A percentile compares a stretch with the other conserved stretches of the same genome.
phyloP scores from a whole-genome alignment of 2,113 vertebrate genomes.

The Gorsachius goisagi region DNA sequence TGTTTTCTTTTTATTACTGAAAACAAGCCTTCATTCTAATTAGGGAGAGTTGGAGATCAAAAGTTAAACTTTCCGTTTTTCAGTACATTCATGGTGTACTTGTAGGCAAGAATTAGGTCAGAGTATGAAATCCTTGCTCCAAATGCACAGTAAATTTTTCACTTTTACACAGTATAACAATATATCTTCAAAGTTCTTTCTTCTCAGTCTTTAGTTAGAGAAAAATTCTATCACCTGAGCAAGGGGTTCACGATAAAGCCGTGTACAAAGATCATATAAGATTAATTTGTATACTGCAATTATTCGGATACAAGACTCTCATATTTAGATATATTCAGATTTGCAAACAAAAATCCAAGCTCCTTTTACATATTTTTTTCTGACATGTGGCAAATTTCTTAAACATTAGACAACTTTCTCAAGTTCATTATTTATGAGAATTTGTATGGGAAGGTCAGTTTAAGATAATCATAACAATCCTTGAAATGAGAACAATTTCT shows the following conservation, averaged over 20 bases:
- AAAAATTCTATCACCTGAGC: not conserved
- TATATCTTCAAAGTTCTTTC: not conserved
- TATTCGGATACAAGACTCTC: not conserved
- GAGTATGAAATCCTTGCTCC: not conserved
- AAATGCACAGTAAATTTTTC: not conserved
- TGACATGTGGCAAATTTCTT: not conserved
- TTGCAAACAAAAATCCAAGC: not conserved
- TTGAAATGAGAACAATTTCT: not conserved
- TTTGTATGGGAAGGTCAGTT: not conserved
- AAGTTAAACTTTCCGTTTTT: not conserved
- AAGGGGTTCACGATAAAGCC: not conserved
- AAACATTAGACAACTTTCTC: not conserved
- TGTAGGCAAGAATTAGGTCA: slow-evolving; percentile 7
- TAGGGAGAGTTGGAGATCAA: not conserved
- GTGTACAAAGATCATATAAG: not conserved
- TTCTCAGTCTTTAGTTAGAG: not conserved
- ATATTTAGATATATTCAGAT: not conserved
- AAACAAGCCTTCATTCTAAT: not conserved
- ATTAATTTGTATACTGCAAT: not conserved
- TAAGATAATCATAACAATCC: not conserved
- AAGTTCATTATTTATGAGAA: not conserved
- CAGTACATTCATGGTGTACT: not conserved
- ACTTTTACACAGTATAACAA: not conserved
- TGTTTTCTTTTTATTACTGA: not conserved
- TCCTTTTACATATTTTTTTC: not conserved